Evolutionary conservation across 2,113 vertebrate genomes (phyloP), one percentile per base, ranked within the genome.

Genomic region (Pimephales promelas): DNA sequence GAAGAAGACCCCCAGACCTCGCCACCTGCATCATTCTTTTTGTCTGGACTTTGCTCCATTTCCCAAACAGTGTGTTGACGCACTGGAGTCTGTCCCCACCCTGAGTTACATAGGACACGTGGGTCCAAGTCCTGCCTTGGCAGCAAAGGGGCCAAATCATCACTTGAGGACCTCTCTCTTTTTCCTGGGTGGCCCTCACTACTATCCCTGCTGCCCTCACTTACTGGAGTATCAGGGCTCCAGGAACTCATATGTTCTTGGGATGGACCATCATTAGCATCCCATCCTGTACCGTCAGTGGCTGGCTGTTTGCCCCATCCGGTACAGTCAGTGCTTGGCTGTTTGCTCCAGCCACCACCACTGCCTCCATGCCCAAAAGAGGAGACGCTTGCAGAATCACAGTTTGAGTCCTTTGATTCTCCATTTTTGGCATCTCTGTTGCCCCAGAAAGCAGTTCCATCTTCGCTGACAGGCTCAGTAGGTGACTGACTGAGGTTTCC

Each of bases 41-140:
- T 89, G 86, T 97, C 95, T 43, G 94, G 92, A 88, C 90, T 95
- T 92, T 97, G 96, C 91, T 99, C 97, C 95, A 98, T 97, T 93
- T 99, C 97, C 98, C 98, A 99, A 87, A 96, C 95, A 89, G 96
- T 99, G 93, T 99, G 97, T 90, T 99, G 98, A 88, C 96, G 95
- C 66, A 99, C 97, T 49, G 98, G 98, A 85, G 97, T 98, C 93
- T 99, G 98, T 88, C 98, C 98, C 98, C 98, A 99, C 52, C 98
- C 98, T 0, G 96, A 94, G 89, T 99, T 99, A 90, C 95, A 97
- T 89, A 99, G 93, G 86, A 99, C 98, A 86, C 96, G 94, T 34
- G 97, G 98, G 92, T 99, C 98, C 83, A 99, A 94, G 88, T 99
- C 98, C 78, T 94, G 96, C 89, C 96, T 95, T 85, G 97, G 97